These are phyloP conservation scores for rabbit (Oryctolagus cuniculus) DNA, from an alignment of 2,113 vertebrate genomes.

Conservation along the genomic window mOryCun1.1 NC_091435.1:72754501-72755000, in stretches of 20 bases:
- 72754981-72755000: background rate
- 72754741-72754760: too few relatives aligned
- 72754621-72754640: background rate
- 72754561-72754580: accelerated
- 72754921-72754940: background rate
- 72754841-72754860: background rate
- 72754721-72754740: too few relatives aligned
- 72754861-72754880: conserved; percentile 20
- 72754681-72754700: too few relatives aligned
- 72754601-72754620: background rate
- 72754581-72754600: background rate
- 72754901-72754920: background rate
- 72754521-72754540: background rate
- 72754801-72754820: background rate
- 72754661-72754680: too few relatives aligned
- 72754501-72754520: background rate
- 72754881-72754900: background rate
- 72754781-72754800: too few relatives aligned
- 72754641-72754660: too few relatives aligned
- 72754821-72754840: background rate
- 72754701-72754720: too few relatives aligned
- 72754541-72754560: background rate
- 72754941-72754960: conserved; percentile 9
- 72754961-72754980: background rate
- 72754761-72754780: too few relatives aligned